These are phyloP conservation scores for Turritopsis dohrnii DNA, from an alignment of 30 jellyfish, hydroid and myxozoan species.

Conservation along the genomic window DNA sequence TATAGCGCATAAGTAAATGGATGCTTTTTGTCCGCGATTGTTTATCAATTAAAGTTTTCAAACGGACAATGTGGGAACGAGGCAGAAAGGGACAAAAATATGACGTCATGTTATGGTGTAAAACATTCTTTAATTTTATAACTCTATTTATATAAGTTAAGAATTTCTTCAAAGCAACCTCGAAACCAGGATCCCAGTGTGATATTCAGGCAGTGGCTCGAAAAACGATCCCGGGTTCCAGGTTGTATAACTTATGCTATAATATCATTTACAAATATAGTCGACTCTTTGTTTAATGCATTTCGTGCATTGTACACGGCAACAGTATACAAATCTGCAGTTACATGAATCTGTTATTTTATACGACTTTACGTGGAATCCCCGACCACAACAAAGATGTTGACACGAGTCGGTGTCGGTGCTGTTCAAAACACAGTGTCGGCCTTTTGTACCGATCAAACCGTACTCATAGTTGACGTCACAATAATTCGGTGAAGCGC, in stretches of 20 bases:
- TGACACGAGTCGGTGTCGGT: background rate
- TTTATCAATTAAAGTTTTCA: too few relatives aligned
- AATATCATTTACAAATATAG: background rate
- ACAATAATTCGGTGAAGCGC: background rate
- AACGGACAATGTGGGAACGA: too few relatives aligned
- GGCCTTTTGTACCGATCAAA: background rate
- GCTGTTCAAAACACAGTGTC: slow-evolving; percentile 14
- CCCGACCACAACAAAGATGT: slow-evolving; percentile 4
- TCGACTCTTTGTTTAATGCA: background rate
- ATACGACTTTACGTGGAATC: background rate
- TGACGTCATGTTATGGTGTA: too few relatives aligned
- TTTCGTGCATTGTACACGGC: background rate
- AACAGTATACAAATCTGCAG: slow-evolving; percentile 7
- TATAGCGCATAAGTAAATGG: too few relatives aligned
- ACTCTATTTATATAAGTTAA: too few relatives aligned
- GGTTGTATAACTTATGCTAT: background rate
- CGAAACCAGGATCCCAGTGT: too few relatives aligned
- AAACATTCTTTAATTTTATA: too few relatives aligned
- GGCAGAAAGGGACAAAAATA: too few relatives aligned
- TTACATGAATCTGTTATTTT: background rate
- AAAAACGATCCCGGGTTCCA: too few relatives aligned
- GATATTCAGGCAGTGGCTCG: too few relatives aligned
- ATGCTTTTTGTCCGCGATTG: too few relatives aligned
- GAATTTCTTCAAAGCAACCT: too few relatives aligned
- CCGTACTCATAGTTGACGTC: background rate